Base-by-base conservation (phyloP, 2,888 invertebrate genomes). In the Drosophila subsilvestris region DNA sequence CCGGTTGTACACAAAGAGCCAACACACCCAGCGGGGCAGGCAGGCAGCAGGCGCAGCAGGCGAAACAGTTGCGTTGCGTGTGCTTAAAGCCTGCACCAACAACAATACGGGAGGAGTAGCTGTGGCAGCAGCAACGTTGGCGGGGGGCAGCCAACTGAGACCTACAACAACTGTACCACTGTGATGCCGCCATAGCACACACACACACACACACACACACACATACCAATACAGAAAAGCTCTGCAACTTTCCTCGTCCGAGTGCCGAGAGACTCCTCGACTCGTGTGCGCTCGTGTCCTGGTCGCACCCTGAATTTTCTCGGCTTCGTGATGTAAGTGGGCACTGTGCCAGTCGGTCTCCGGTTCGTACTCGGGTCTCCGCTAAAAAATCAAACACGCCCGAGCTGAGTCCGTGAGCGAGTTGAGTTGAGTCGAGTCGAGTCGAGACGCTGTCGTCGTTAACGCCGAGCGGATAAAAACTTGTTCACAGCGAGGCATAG, bases 291-390 rank as follows among this genome's bases (percentile, higher is more conserved):
- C 59, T 74, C 72, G 69, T 44, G 8, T 60, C 55, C 55, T 60
- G 66, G 75, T 78, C 78, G 75, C 75, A 91, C 91, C 91, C 91
- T 84, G 90, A 91, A 90, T 85, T 90, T 86, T 89, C 86, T 58
- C 76, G 71, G 55, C 83, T 83, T 90, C 89, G 90, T 90, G 90
- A 90, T 91, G 90, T 89, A 91, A 91, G 89, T 89, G 78, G 78
- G 54, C 77, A 77, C 59, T 78, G 76, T 88, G 91, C 87, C 90
- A 90, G 90, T 91, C 91, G 90, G 88, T 90, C 90, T 68, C 59
- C 7, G 37, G 37, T 37, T 14, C 37, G 3, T 9, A 2, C 27
- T 37, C 37, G 37, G 69, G 87, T 67, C 68, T 68, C 82, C 86
- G 82, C 86, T 86, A 87, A 89, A 79, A 88, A 88, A 88, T 88